Conservation (phyloP, 2,888 invertebrate species). For the Pycnomerus fuliginosus region DNA sequence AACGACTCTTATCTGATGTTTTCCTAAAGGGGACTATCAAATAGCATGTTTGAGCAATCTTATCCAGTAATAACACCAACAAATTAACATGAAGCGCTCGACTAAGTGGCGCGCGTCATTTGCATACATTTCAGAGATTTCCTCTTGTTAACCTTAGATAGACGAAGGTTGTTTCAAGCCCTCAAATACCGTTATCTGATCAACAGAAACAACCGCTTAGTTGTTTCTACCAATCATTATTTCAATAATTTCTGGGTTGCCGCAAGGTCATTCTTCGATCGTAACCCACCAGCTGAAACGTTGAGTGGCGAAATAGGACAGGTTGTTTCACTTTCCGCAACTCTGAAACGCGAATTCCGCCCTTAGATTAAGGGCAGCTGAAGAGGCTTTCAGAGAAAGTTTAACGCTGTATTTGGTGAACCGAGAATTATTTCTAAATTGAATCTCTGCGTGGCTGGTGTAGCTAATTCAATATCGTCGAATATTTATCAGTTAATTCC, state of each 20-base stretch:
- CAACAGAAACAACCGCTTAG: conserved; percentile 6
- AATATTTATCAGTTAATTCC: conserved; percentile 42
- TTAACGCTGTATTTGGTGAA: conserved; percentile 18
- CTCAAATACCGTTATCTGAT: conserved; percentile 17
- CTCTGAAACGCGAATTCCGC: conserved; percentile 18
- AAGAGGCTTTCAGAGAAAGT: conserved; percentile 12
- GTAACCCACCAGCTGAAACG: conserved; percentile 1
- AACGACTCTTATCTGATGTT: conserved; percentile 39
- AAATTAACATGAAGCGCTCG: conserved; percentile 40
- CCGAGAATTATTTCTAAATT: conserved; percentile 33
- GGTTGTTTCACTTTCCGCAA: conserved; percentile 18
- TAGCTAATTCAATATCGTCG: conserved; percentile 37
- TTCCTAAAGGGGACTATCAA: conserved; percentile 38
- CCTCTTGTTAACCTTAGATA: conserved; percentile 26
- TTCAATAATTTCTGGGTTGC: conserved; percentile 7
- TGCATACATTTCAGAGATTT: conserved; percentile 41
- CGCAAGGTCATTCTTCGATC: not conserved
- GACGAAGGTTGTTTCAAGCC: conserved; percentile 21
- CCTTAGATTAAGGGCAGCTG: conserved; percentile 8
- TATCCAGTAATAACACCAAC: conserved; percentile 41
- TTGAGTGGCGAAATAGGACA: conserved; percentile 13
- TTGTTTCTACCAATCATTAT: conserved; percentile 8
- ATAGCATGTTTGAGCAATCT: conserved; percentile 41
- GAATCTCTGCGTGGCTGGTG: conserved; percentile 29
- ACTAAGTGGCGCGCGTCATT: conserved; percentile 38